phyloP scores from a whole-genome alignment of 2,888 invertebrate genomes.

The Ophion ventricosus region DNA sequence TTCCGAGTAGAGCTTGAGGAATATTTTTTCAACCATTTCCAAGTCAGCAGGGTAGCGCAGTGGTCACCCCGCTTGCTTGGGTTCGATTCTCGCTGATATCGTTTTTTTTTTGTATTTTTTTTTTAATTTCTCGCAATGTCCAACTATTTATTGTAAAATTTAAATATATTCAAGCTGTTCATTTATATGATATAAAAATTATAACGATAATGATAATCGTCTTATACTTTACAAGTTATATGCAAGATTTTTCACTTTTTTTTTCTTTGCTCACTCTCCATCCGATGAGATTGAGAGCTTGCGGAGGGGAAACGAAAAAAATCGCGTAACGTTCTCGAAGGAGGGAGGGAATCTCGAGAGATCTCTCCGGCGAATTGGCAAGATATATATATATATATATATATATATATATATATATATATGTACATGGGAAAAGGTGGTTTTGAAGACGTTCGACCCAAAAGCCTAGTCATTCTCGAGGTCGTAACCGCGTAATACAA shows the following conservation, averaged over 20 bases:
- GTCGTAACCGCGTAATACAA: slow-evolving; percentile 40
- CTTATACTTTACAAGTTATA: neutral
- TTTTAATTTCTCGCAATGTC: too few relatives aligned
- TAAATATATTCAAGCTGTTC: too few relatives aligned
- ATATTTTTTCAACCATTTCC: too few relatives aligned
- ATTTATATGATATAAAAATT: neutral
- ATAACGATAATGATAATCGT: slow-evolving; percentile 16
- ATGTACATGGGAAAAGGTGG: slow-evolving; percentile 13
- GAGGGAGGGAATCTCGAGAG: slow-evolving; percentile 43
- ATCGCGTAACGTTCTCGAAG: slow-evolving; percentile 28
- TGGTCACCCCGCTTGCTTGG: too few relatives aligned
- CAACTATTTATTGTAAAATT: too few relatives aligned
- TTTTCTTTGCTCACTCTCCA: slow-evolving; percentile 13
- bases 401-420: neutral
- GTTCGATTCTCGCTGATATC: too few relatives aligned
- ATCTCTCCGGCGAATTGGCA: slow-evolving; percentile 31
- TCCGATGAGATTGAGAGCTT: slow-evolving; percentile 20
- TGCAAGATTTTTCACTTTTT: neutral
- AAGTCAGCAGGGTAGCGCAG: too few relatives aligned
- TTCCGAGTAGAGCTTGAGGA: too few relatives aligned
- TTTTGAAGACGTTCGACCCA: slow-evolving; percentile 2
- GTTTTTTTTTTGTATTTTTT: too few relatives aligned
- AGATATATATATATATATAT: neutral
- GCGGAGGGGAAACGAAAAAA: slow-evolving; percentile 4
- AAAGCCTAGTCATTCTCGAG: slow-evolving; percentile 52